Base-by-base conservation (phyloP, 2,113 vertebrate species). In the Albula glossodonta region DNA sequence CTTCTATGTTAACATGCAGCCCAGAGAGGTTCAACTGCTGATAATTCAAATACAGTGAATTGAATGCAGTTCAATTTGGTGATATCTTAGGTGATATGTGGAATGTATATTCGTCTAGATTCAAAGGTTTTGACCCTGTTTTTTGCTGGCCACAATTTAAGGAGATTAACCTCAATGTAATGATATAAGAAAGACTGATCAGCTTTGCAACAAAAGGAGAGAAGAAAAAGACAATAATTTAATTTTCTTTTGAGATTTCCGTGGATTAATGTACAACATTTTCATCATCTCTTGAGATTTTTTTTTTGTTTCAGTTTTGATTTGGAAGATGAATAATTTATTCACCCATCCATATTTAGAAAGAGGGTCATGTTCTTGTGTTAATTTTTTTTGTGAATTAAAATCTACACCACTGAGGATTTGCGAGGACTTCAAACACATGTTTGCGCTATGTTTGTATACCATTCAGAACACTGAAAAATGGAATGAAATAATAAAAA, bases 61-160 rank as follows among this genome's bases (percentile, higher is more conserved):
- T 41, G 31, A 41, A 41, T 41, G 1, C 31, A 41, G 31, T 41
- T 56, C 53, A 56, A 6, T 83, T 87, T 83, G 78, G 83, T 85
- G 8, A 80, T 85, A 87, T 77, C 85, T 49, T 41, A 41, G 31
- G 31, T 87, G 88, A 87, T 82, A 80, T 85, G 79, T 87, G 86
- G 31, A 80, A 87, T 85, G 80, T 86, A 83, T 83, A 85, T 85
- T 77, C 80, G 80, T n/a, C 86, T 89, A 84, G 77, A 12, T 85
- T 48, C 10, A 80, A 70, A 77, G 80, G 48, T 52, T 78, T 74
- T 70, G 51, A 12, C 77, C 78, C 81, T 57, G 48, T 80, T 41
- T 86, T 60, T 86, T 77, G 80, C 82, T 85, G 82, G 85, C 78
- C 57, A 53, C 74, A 79, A 83, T 56, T 56, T 56, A 12, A 56